Evolutionary conservation across 2,888 invertebrate genomes (phyloP).

Genomic region (Hydropsyche betteni): DNA sequence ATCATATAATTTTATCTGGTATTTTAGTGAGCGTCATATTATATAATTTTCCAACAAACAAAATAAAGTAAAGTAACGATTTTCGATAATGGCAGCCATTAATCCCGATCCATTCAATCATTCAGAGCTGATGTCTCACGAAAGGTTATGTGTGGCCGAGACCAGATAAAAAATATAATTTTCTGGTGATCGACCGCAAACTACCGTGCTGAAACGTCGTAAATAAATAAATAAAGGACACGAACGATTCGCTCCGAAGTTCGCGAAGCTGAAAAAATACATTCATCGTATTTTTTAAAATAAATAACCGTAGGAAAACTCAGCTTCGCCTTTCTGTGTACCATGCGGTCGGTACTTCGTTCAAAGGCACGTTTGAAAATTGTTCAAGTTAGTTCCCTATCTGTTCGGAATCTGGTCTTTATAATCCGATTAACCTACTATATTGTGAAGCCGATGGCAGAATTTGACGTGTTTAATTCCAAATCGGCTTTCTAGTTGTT

Average conservation of each 20-base stretch:
- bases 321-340: too few relatives aligned
- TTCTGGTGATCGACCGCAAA: conserved; percentile 21
- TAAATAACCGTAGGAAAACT: too few relatives aligned
- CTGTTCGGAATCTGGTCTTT: conserved; percentile 8
- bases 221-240: too few relatives aligned
- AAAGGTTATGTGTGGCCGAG: neutral
- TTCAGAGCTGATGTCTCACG: neutral
- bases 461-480: conserved; percentile 18
- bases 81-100: conserved; percentile 11
- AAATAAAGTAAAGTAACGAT: neutral
- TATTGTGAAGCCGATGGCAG: conserved; percentile 9
- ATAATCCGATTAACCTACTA: conserved; percentile 1
- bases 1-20: too few relatives aligned
- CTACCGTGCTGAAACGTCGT: neutral
- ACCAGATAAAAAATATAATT: conserved; percentile 29
- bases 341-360: too few relatives aligned
- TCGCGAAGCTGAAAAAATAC: too few relatives aligned
- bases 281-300: too few relatives aligned
- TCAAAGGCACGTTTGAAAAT: neutral
- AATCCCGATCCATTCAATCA: conserved; percentile 28
- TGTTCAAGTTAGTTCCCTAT: neutral
- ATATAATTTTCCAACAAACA: too few relatives aligned
- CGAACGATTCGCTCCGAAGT: too few relatives aligned
- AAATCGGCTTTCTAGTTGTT: conserved; percentile 18
- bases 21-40: too few relatives aligned